These are phyloP conservation scores for Anser cygnoides DNA, from an alignment of 2,113 vertebrate genomes.

Conservation along the genomic window DNA sequence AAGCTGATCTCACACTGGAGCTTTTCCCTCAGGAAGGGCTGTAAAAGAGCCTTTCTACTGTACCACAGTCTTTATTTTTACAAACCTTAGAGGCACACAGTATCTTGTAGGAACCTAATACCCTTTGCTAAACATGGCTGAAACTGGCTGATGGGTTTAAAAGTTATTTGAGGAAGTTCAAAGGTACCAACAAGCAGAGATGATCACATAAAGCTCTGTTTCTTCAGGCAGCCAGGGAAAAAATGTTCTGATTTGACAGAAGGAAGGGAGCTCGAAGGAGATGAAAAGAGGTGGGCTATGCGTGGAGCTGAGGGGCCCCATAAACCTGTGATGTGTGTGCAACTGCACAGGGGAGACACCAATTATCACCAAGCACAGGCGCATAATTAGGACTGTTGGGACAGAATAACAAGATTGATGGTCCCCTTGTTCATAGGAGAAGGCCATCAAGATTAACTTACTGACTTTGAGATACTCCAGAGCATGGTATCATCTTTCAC, in stretches of 20 bases:
- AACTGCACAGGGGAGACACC: background rate
- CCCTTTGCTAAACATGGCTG: background rate
- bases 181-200: background rate
- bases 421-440: background rate
- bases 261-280: background rate
- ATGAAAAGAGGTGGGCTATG: background rate
- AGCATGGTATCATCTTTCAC: background rate
- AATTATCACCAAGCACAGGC: accelerated
- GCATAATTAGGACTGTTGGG: background rate
- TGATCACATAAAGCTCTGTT: background rate
- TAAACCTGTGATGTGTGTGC: accelerated
- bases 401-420: constrained; percentile 12
- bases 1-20: background rate
- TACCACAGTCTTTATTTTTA: background rate
- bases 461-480: background rate
- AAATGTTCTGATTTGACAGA: background rate
- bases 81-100: background rate
- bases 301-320: background rate
- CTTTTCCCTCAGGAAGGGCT: background rate
- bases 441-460: constrained; percentile 11
- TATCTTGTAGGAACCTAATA: background rate
- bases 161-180: background rate
- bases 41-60: background rate
- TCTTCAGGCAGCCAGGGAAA: background rate
- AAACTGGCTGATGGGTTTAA: background rate